Evolutionary conservation across 2,113 vertebrate genomes (phyloP), one percentile per base, ranked within the genome.

Genomic region (Ceyx cyanopectus): DNA sequence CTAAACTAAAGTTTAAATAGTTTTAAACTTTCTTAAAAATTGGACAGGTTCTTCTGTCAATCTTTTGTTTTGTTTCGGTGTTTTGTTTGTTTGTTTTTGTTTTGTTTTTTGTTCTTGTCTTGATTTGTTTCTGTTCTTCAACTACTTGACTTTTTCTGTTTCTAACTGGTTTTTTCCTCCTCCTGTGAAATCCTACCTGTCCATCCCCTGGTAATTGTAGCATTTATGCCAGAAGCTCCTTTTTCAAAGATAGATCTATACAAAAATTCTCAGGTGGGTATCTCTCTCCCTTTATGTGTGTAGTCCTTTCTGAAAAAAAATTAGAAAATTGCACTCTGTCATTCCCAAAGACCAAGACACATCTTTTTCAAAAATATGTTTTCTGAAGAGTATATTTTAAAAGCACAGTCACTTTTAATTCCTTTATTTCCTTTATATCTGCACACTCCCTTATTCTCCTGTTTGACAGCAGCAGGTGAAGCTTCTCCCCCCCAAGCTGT

Each of bases 141-240:
- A 63, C 78, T 58, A 79, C 81, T 61, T 88, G 45, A 57, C 43
- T 92, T 84, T 72, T 90, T 76, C 70, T 79, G 34, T 77, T 93
- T 90, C 60, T 94, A 85, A 46, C 37, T 84, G 22, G 23, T 51
- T 74, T 78, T 57, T 50, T 51, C 22, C 43, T 94, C 19, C 74
- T 95, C 8, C 46, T 56, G 19, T 81, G 81, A 79, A 93, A 66
- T 81, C 70, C 74, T 94, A 84, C 50, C 60, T 73, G 41, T 80
- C 78, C 3, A 8, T 93, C 91, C 86, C 89, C 58, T 92, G 87
- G 43, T 79, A 92, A 87, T 73, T 89, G 58, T 58, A 81, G 70
- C 75, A 87, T 86, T 95, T 93, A 91, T 92, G 96, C 92, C 11
- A 1, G 84, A 85, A 94, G 84, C 81, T 66, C 30, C 46, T 92